Base-by-base conservation (phyloP, 2,113 vertebrate species). In the Istiophorus platypterus region DNA sequence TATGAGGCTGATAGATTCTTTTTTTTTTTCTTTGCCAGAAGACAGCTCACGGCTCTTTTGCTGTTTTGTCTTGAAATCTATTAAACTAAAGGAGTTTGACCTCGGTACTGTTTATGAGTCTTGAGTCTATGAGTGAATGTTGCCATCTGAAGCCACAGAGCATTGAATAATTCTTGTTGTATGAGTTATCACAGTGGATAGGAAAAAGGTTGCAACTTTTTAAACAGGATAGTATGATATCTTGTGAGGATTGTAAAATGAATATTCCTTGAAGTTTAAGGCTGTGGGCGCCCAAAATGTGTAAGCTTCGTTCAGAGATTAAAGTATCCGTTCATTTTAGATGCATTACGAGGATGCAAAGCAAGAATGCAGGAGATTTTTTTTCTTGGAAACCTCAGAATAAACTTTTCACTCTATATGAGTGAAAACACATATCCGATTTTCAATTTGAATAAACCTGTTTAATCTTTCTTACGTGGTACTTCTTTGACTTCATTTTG, bases 1-100 rank as follows among this genome's bases (percentile, higher is more conserved):
- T 69, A 85, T 8, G n/a, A 72, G 12, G 18, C 29, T 78, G 72
- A 88, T 76, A 51, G 71, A 80, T 80, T 87, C 3, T 70, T 75
- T 47, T 26, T 26, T 1, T 59, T 34, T 34, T 41, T 58, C 69
- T 61, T 76, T 24, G 45, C 27, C 26, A n/a, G 31, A 17, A 4
- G 54, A 57, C 52, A 56, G 41, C 29, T 83, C 26, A 51, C 41
- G 77, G 41, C 15, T 26, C 12, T 77, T 42, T n/a, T 45, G 26
- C 57, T 78, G 42, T 51, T 14, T 72, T 57, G 42, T 45, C 24
- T 72, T 57, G 59, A 57, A 77, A 59, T 71, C 34, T 71, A 59
- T 65, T 20, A 37, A 73, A 59, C 56, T 58, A 52, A 70, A 79
- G 34, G 17, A 75, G 29, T 81, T 71, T 81, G 75, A 84, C 78